Evolutionary conservation across 2,113 vertebrate genomes (phyloP), one percentile per base, ranked within the genome.

Genomic region (Columba janthina): DNA sequence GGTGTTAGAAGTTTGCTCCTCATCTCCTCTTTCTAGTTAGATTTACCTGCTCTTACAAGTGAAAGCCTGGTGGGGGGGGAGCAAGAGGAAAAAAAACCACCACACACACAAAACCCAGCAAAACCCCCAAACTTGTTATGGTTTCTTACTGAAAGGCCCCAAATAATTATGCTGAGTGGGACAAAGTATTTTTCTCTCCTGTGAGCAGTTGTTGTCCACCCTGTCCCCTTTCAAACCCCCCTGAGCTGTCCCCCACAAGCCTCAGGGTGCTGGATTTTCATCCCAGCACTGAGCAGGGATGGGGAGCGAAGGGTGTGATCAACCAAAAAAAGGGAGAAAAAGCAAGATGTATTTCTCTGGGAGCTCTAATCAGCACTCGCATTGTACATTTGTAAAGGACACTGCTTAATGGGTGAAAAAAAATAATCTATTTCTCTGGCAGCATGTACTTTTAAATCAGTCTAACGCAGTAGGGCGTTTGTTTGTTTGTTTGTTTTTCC

Each of bases 391-490:
- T 96, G 83, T 97, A 96, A 97, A 97, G 96, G 96, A 78, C 92
- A 94, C 94, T 97, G 81, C 89, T 92, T 97, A 97, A 97, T 51
- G 48, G 69, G 94, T 95, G 85, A 94, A 96, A 97, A 85, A 46
- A 46, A 46, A 97, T 96, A 97, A 94, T 95, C 93, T 75, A 78
- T 97, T 96, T 96, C 94, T 97, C 93, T 86, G 93, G 93, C 92
- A 96, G 90, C 64, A 19, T 87, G 58, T 94, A 61, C 91, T 97
- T 94, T 96, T 98, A 96, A 97, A 98, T 98, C 96, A 98, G 93
- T 97, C 94, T 79, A 96, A 71, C 8, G 28, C 94, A 95, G 90
- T 82, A 95, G 87, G 83, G 64, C 61, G 44, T 29, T 56, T 26
- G 44, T 46, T 46, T 46, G 44, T 46, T 46, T 46, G 44, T 70